Evolutionary conservation across 2,888 invertebrate species (phyloP), one percentile per base, ranked within the genome.

Genomic region (Caenorhabditis macrosperma): DNA sequence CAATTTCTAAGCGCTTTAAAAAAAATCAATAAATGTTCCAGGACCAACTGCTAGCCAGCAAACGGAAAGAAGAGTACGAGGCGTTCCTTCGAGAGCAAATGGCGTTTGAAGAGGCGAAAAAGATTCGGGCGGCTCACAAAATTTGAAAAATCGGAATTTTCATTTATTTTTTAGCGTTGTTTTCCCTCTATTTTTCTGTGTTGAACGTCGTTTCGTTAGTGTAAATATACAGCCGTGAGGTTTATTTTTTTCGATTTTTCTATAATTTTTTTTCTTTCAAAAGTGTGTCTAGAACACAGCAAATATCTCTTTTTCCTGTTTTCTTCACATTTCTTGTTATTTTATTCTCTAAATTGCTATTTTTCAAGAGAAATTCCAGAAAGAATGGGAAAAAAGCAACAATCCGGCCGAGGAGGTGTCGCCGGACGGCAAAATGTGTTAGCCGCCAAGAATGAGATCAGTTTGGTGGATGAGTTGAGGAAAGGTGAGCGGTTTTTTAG

Each of bases 41-140:
- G 66, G 88, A 88, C 46, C 76, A 84, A 71, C 38, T 88, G 7
- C 57, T 80, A 60, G 88, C 86, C 30, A 78, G 80, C 44, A 84
- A 85, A 55, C 78, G 88, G 20, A 86, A 85, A 59, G 85, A 86
- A 60, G 87, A 88, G 67, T 87, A 88, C 75, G 88, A 88, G 66
- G 69, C 77, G 17, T 84, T 84, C 48, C 50, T 84, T 22, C 81
- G 87, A 22, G 88, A 88, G 55, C 87, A 88, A 69, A 88, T 88
- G 88, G 86, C 86, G 1, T 88, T 88, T 68, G 88, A 88, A 61
- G 84, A 87, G 69, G 84, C 88, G 20, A 82, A 82, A 38, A 81
- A 79, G 30, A 69, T 84, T 46, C 77, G 84, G 9, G 74, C 68
- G 0, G 64, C 72, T 35, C 59, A 78, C 28, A 28, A 64, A 54